Conservation (phyloP, 2,797 vertebrate species). For the Propithecus perrieri region DNA sequence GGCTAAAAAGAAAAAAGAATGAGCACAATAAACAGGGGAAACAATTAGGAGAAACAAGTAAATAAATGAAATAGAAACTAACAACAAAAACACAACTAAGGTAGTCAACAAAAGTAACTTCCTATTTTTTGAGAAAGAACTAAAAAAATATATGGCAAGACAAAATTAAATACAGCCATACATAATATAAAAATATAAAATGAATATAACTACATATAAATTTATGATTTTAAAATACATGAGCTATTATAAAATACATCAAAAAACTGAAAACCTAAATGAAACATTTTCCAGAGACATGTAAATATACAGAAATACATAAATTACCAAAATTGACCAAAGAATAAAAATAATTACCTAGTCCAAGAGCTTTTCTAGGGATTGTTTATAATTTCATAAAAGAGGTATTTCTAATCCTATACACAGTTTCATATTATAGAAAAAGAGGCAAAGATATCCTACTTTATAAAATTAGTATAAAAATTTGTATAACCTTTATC, state of each 20-base stretch:
- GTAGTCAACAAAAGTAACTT: neutral
- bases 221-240: neutral
- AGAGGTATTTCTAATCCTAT: neutral
- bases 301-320: neutral
- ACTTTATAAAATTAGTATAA: conserved; percentile 3
- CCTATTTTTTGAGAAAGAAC: neutral
- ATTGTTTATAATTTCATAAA: neutral
- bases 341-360: neutral
- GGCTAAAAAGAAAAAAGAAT: neutral
- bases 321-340: neutral
- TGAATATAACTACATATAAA: neutral
- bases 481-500: neutral
- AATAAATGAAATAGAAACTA: neutral
- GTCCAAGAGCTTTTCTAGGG: neutral
- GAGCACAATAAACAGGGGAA: neutral
- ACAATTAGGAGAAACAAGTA: neutral
- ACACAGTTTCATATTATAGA: neutral
- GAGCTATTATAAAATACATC: neutral
- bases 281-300: neutral
- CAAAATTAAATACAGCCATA: neutral
- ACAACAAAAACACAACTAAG: neutral
- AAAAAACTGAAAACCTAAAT: neutral
- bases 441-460: neutral
- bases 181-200: neutral
- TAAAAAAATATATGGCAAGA: neutral